Base-by-base conservation (phyloP, 2,113 vertebrate species). In the Engraulis encrasicolus region DNA sequence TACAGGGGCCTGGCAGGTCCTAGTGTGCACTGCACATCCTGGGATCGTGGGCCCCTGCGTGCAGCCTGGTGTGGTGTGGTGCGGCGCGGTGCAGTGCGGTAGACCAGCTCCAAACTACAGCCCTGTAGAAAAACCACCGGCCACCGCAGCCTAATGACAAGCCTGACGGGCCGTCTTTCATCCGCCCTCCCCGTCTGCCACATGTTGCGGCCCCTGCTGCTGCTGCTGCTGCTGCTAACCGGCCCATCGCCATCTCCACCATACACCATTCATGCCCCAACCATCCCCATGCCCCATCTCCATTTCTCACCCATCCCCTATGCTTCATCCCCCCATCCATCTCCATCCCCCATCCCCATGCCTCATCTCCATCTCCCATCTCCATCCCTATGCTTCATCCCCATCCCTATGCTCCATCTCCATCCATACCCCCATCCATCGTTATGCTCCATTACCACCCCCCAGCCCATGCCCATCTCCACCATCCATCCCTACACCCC, bases 51-150 rank as follows among this genome's bases (percentile, higher is more conserved):
- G 61, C 84, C 81, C 88, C 85, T 66, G 79, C 86, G 58, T 45
- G n/a, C n/a, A n/a, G n/a, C n/a, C n/a, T n/a, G n/a, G n/a, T n/a
- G n/a, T n/a, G n/a, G n/a, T n/a, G n/a, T n/a, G n/a, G n/a, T n/a
- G n/a, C n/a, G n/a, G n/a, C n/a, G n/a, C n/a, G n/a, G n/a, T 86
- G 84, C 49, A 78, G 80, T 82, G 82, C 54, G 82, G 86, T 50
- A 34, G n/a, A 84, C 84, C 84, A 66, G 14, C 88, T 80, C 71
- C 86, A 87, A 87, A 85, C 58, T 85, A 40, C 79, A 82, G 50
- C 50, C 78, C 78, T 84, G 82, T 78, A 85, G 88, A 87, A 89
- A 89, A 89, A 86, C 81, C 84, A 82, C 61, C 77, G 11, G 66
- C 71, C 78, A 58, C 79, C 23, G 80, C 31, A 23, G 77, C 58